These are phyloP conservation scores for Rhea americana DNA, from an alignment of 2,113 vertebrate species.

Conservation along the genomic window DNA sequence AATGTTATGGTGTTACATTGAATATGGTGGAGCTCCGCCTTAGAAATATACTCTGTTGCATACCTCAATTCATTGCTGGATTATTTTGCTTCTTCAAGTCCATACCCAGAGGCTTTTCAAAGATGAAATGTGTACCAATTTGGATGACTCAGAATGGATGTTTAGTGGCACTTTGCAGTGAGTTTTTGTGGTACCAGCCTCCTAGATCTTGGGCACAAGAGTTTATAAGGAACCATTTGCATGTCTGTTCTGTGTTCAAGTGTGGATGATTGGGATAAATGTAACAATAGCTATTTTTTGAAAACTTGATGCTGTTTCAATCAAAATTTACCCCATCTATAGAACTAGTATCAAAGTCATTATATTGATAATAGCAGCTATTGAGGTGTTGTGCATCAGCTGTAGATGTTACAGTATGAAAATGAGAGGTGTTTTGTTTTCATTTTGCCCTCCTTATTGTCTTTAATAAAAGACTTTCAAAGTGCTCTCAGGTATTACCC, in stretches of 20 bases:
- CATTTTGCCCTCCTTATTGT: neutral
- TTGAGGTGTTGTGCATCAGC: neutral
- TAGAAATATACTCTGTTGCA: neutral
- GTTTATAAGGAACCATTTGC: neutral
- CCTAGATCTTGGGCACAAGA: neutral
- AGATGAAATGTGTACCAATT: neutral
- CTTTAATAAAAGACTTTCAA: neutral
- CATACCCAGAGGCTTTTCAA: neutral
- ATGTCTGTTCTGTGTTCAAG: neutral
- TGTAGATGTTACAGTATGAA: neutral
- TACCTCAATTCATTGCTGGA: neutral
- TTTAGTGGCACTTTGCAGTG: neutral
- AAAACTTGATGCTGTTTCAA: neutral
- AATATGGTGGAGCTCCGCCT: neutral
- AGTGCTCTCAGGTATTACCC: neutral
- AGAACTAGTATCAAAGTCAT: neutral
- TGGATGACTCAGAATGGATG: neutral
- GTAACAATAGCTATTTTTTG: neutral
- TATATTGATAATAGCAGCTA: neutral
- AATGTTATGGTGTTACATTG: neutral
- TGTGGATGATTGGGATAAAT: neutral
- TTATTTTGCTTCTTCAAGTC: neutral
- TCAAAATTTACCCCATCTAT: neutral
- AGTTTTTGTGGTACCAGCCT: accelerated
- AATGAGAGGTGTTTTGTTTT: neutral